Base-by-base conservation (phyloP, 2,888 invertebrate species). In the Tigriopus californicus region DNA sequence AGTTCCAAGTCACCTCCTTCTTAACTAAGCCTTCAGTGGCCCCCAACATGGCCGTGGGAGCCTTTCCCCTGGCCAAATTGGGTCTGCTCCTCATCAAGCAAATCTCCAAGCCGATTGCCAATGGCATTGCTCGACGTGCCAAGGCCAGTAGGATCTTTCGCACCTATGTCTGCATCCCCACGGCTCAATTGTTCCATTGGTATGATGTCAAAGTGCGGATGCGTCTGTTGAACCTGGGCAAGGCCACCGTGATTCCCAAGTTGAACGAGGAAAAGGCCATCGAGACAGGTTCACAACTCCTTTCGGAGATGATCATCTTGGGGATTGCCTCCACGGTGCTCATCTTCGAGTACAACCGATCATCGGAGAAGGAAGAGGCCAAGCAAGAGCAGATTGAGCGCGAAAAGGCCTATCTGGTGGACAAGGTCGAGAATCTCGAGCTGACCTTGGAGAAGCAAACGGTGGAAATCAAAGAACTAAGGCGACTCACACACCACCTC, bases 181-280 rank as follows among this genome's bases (percentile, higher is more conserved):
- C 25, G 20, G 58, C 58, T 13, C 42, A 58, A 18, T n/a, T 49
- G 10, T 58, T 58, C 33, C 58, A 58, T 33, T 58, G 58, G 58
- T 49, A 20, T 10, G 58, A 33, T 33, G 33, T 54, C 41, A 51
- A 51, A 6, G 22, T 54, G 5, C 18, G 15, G 33, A 54, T 54
- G 15, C 54, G 15, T 5, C 12, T 54, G 5, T 44, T 58, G 25
- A 58, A 58, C 25, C 8, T 58, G 15, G 58, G 58, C 25, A 44
- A 46, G 12, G 58, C 48, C 22, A 58, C 42, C 15, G 24, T 20
- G 13, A 48, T 58, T 4, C 58, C 58, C 3, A 58, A 58, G n/a
- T 46, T 58, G 48, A 49, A 58, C 48, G 58, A 58, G 25, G 25
- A 44, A 20, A 58, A 58, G 15, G 58, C 58, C 25, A 58, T 58